Evolutionary conservation across 1,140 invertebrate species (phyloP).

Genomic region (Neodiprion lecontei): DNA sequence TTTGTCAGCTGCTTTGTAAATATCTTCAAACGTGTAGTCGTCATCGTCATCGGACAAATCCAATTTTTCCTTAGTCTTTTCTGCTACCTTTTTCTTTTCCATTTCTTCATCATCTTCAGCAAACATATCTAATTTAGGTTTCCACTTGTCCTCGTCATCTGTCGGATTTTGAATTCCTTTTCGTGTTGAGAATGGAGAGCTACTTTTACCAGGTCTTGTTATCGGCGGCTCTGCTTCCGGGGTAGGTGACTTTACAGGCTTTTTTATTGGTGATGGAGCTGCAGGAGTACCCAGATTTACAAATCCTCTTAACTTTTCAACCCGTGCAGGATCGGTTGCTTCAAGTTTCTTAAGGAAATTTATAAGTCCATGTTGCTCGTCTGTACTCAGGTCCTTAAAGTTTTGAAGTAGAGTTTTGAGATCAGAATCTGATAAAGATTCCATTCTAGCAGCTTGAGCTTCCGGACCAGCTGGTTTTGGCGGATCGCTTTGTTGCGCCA

Average conservation of each 20-base stretch:
- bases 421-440: constrained; percentile 76
- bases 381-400: constrained; percentile 76
- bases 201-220: constrained; percentile 42
- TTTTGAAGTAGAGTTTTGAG: constrained; percentile 78
- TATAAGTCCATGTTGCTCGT: constrained; percentile 81
- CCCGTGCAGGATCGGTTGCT: constrained; percentile 71
- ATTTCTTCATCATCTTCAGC: constrained; percentile 56
- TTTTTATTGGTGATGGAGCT: constrained; percentile 23
- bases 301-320: constrained; percentile 73
- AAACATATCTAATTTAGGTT: constrained; percentile 57
- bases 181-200: constrained; percentile 55
- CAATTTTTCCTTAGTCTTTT: constrained; percentile 43
- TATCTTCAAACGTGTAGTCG: constrained; percentile 74
- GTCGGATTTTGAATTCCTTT: constrained; percentile 55
- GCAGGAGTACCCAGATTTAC: constrained; percentile 63
- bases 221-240: constrained; percentile 33
- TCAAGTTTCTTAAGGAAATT: constrained; percentile 80
- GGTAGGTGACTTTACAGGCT: constrained; percentile 35
- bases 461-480: constrained; percentile 38
- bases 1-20: constrained; percentile 69
- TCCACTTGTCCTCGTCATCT: constrained; percentile 56
- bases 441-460: constrained; percentile 60
- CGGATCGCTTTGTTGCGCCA: constrained; percentile 40
- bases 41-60: constrained; percentile 69
- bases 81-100: constrained; percentile 40